A percentile compares a stretch with the other conserved stretches of the same genome.
Evolutionary conservation across 2,113 vertebrate genomes (phyloP).

Genomic region (Nanorana parkeri): DNA sequence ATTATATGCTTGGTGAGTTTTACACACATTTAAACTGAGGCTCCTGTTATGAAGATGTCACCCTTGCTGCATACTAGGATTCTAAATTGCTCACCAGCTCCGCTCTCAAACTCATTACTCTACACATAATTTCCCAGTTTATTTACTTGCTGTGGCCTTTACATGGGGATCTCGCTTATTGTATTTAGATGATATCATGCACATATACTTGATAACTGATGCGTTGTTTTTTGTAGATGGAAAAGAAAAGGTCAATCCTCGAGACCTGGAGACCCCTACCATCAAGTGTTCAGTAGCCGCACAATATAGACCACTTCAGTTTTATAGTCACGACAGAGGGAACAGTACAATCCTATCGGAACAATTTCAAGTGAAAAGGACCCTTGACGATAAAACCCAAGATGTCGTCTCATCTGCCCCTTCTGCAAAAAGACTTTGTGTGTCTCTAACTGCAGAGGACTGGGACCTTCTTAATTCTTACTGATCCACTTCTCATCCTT

Average conservation of each 20-base stretch:
- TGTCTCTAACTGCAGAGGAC: slow-evolving; percentile 80
- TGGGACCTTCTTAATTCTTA: slow-evolving; percentile 89
- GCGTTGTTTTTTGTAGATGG: slow-evolving; percentile 75
- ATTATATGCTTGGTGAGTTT: too few relatives aligned
- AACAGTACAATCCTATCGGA: slow-evolving; percentile 62
- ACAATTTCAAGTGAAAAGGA: slow-evolving; percentile 49
- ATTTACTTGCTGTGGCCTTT: too few relatives aligned
- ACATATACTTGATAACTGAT: not conserved
- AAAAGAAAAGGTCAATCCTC: slow-evolving; percentile 74
- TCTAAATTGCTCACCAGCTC: too few relatives aligned
- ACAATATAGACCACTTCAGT: slow-evolving; percentile 77
- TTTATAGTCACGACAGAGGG: slow-evolving; percentile 74
- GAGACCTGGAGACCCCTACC: slow-evolving; percentile 64
- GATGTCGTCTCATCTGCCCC: slow-evolving; percentile 61
- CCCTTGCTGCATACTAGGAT: too few relatives aligned
- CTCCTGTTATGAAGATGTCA: too few relatives aligned
- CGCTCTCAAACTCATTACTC: too few relatives aligned
- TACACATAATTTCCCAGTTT: too few relatives aligned
- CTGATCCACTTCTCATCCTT: slow-evolving; percentile 65
- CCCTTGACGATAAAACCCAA: slow-evolving; percentile 65
- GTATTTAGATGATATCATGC: not conserved
- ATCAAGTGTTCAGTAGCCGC: slow-evolving; percentile 61
- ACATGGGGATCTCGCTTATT: not conserved
- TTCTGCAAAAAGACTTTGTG: slow-evolving; percentile 75
- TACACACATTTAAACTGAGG: too few relatives aligned